These are phyloP conservation scores for Gavia stellata DNA, from an alignment of 2,113 vertebrate genomes.

Conservation along the genomic window DNA sequence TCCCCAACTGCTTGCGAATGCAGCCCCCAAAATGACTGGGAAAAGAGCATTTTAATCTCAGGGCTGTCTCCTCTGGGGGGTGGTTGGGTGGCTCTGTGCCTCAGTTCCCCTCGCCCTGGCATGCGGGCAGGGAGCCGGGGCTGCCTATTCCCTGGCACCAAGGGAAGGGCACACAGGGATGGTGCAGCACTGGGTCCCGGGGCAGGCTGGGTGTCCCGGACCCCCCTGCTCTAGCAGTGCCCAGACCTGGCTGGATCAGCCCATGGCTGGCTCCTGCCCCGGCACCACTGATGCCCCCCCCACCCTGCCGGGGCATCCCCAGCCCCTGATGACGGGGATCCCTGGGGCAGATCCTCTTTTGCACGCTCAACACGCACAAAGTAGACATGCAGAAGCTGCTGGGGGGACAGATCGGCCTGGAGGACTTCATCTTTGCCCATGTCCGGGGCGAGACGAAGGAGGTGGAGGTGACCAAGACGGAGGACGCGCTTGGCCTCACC, in stretches of 20 bases:
- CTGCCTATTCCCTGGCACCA: background rate
- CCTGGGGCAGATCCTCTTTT: constrained; percentile 87
- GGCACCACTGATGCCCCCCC: background rate
- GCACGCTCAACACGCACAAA: constrained; percentile 96
- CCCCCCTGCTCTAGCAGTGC: background rate
- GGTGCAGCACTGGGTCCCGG: background rate
- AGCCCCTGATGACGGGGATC: background rate
- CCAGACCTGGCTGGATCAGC: fast-evolving
- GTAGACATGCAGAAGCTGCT: constrained; percentile 98
- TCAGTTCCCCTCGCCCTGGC: background rate
- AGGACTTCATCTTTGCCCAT: constrained; percentile 97
- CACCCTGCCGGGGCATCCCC: background rate
- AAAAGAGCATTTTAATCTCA: background rate
- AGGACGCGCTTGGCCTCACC: constrained; percentile 93
- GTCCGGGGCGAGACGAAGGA: constrained; percentile 93
- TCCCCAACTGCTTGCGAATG: background rate
- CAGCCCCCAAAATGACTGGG: background rate
- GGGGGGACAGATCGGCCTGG: constrained; percentile 94
- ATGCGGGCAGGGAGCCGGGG: fast-evolving
- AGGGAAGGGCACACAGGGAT: background rate
- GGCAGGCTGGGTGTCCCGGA: background rate
- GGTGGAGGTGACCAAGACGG: constrained; percentile 93
- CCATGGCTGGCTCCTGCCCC: fast-evolving
- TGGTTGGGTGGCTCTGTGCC: background rate
- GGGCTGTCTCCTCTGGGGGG: background rate